Percentiles rank a stretch among this genome's conserved stretches.
These are phyloP conservation scores for Drosophila bipectinata DNA, from an alignment of 1,140 invertebrate genomes.

Conservation along the genomic window DNA sequence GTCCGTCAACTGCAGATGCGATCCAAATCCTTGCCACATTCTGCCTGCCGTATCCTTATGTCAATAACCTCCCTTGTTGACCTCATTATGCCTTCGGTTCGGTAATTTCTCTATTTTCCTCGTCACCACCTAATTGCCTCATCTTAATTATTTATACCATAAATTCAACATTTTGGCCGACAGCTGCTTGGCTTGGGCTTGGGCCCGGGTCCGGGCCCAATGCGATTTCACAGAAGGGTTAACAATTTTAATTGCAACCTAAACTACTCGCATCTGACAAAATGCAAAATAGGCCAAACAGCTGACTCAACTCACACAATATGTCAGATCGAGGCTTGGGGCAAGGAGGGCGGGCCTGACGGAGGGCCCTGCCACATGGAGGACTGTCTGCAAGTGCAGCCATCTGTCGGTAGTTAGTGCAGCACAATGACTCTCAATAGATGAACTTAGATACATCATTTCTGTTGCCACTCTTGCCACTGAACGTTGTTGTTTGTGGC, in stretches of 20 bases:
- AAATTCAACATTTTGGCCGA: conserved; percentile 22
- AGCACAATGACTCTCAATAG: conserved; percentile 49
- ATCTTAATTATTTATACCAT: conserved; percentile 65
- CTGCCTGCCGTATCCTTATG: conserved; percentile 11
- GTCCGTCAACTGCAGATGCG: conserved; percentile 61
- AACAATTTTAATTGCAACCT: conserved; percentile 70
- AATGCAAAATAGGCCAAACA: conserved; percentile 62
- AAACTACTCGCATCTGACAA: conserved; percentile 39
- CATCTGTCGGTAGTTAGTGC: conserved; percentile 46
- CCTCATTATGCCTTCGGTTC: conserved; percentile 35
- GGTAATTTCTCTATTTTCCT: conserved; percentile 44
- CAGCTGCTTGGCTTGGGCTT: conserved; percentile 20
- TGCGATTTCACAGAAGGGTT: conserved; percentile 71
- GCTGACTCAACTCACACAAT: conserved; percentile 57
- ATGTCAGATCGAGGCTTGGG: conserved; percentile 8
- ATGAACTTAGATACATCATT: conserved; percentile 47
- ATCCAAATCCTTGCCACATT: neutral
- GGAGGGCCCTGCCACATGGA: conserved; percentile 9
- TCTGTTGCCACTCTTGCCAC: conserved; percentile 33
- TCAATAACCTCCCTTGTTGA: conserved; percentile 67
- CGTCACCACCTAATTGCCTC: conserved; percentile 46
- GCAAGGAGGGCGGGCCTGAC: neutral
- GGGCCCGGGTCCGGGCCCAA: conserved; percentile 35
- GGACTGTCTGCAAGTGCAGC: conserved; percentile 32
- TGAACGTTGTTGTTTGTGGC: conserved; percentile 7